Evolutionary conservation across 2,888 invertebrate genomes (phyloP).

Genomic region (Graphium colonna): DNA sequence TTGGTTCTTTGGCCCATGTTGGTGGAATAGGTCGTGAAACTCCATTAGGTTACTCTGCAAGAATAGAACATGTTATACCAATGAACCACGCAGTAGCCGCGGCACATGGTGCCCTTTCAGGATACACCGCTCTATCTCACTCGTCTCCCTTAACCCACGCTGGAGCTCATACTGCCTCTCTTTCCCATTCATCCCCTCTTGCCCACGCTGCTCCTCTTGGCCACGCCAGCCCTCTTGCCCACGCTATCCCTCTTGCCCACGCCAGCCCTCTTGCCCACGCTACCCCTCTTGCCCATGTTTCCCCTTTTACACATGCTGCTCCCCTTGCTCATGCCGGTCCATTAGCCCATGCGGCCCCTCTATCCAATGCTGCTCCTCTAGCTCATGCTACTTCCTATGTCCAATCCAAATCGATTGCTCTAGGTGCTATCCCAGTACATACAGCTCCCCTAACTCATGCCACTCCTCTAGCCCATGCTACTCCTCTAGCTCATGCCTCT

Average conservation of each 20-base stretch:
- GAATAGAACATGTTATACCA: conserved; percentile 17
- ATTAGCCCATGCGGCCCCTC: conserved; percentile 28
- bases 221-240: conserved; percentile 15
- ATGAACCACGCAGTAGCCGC: conserved; percentile 13
- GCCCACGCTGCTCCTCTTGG: conserved; percentile 22
- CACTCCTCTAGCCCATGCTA: conserved; percentile 21
- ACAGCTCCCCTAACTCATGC: conserved; percentile 31
- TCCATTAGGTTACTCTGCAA: conserved; percentile 23
- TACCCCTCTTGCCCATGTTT: conserved; percentile 21
- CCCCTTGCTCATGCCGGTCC: conserved; percentile 21
- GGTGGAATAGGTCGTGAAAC: conserved; percentile 21
- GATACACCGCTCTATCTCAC: conserved; percentile 26
- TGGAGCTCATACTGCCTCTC: conserved; percentile 34
- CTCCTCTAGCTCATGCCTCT: conserved; percentile 21
- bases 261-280: conserved; percentile 23
- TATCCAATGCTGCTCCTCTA: conserved; percentile 34
- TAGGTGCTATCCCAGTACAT: conserved; percentile 30
- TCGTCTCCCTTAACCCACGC: conserved; percentile 35
- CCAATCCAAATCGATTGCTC: conserved; percentile 20
- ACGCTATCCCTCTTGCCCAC: conserved; percentile 27
- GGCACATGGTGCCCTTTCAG: conserved; percentile 18
- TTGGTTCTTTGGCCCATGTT: conserved; percentile 15
- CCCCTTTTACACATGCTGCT: conserved; percentile 16
- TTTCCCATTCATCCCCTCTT: conserved; percentile 34
- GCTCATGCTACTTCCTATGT: conserved; percentile 34